phyloP scores from a whole-genome alignment of 2,888 invertebrate species.

The Mechanitis messenoides region DNA sequence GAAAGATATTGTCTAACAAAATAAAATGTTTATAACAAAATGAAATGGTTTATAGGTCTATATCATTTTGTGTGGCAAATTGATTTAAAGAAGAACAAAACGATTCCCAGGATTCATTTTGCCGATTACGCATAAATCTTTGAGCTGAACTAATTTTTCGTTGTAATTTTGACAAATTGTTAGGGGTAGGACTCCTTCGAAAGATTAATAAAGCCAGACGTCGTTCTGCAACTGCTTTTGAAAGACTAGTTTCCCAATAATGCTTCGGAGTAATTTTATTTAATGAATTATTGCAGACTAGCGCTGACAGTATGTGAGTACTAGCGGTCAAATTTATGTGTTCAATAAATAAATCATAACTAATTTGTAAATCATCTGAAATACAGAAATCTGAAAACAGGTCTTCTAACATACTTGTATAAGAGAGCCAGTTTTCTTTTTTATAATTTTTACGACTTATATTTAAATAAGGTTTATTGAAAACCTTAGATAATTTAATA shows the following conservation, averaged over 20 bases:
- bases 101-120: too few relatives aligned
- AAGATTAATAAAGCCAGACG: constrained; percentile 21
- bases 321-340: constrained; percentile 22
- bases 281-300: constrained; percentile 20
- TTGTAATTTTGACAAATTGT: too few relatives aligned
- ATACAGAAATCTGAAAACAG: constrained; percentile 2
- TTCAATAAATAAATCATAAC: constrained; percentile 21
- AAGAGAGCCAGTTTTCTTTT: constrained; percentile 22
- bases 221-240: constrained; percentile 26
- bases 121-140: too few relatives aligned
- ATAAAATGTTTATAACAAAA: too few relatives aligned
- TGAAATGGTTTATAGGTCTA: too few relatives aligned
- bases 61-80: too few relatives aligned
- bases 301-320: constrained; percentile 24
- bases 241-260: constrained; percentile 28
- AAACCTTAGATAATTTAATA: constrained; percentile 18
- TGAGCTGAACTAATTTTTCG: too few relatives aligned
- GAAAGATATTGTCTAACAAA: too few relatives aligned
- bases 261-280: constrained; percentile 29
- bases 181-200: too few relatives aligned
- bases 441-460: constrained; percentile 24
- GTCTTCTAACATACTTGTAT: constrained; percentile 12
- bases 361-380: constrained; percentile 11
- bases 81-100: too few relatives aligned
- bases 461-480: constrained; percentile 6